phyloP scores from a whole-genome alignment of 2,113 vertebrate species.

The Mobula hypostoma region DNA sequence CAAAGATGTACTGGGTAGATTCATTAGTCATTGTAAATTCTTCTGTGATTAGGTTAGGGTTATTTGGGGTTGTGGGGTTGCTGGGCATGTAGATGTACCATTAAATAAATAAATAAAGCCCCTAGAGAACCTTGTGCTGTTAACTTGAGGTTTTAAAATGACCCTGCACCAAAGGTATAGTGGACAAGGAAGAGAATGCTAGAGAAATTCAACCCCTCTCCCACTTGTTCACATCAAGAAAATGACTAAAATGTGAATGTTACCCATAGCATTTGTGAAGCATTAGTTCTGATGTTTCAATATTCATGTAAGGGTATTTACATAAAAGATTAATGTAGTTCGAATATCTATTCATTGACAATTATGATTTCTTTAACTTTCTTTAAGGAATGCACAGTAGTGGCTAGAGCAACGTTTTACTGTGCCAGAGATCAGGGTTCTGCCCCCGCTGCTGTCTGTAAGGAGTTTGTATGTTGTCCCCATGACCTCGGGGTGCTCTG shows the following conservation, averaged over 20 bases:
- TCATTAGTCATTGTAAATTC: too few species aligned
- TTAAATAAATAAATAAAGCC: too few species aligned
- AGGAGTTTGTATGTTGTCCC: too few species aligned
- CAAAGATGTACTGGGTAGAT: too few species aligned
- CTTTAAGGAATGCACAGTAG: too few species aligned
- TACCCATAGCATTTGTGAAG: neutral
- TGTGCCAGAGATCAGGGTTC: too few species aligned
- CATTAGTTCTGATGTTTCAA: neutral
- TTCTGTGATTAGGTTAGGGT: too few species aligned
- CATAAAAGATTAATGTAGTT: neutral
- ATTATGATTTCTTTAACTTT: neutral
- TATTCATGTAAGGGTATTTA: neutral
- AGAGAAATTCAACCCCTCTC: neutral
- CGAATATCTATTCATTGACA: neutral
- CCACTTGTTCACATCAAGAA: neutral
- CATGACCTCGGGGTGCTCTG: too few species aligned
- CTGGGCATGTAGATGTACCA: too few species aligned
- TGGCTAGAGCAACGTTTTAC: too few species aligned
- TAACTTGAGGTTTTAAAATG: neutral
- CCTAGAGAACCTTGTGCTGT: neutral
- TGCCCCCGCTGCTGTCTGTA: too few species aligned
- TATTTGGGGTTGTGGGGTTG: too few species aligned
- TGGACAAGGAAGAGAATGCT: neutral
- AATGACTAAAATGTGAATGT: neutral
- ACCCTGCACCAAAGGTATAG: neutral